These are phyloP conservation scores for Dromas ardeola DNA, from an alignment of 2,113 vertebrate genomes.

Conservation along the genomic window DNA sequence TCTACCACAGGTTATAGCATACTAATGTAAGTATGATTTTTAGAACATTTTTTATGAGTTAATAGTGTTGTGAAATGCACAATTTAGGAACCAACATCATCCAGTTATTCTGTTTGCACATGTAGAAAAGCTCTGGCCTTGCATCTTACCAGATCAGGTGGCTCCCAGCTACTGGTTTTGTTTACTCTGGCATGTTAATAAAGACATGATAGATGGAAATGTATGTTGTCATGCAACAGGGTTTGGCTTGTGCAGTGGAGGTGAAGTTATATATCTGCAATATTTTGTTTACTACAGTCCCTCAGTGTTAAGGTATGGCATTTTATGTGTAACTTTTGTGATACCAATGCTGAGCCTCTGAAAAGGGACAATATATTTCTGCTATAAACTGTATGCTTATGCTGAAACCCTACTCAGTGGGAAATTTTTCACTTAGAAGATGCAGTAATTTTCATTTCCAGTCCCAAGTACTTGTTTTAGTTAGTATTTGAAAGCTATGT, in stretches of 20 bases:
- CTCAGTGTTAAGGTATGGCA: not conserved
- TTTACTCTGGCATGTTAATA: slow-evolving; percentile 47
- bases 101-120: not conserved
- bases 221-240: not conserved
- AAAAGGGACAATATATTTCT: not conserved
- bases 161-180: not conserved
- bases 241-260: slow-evolving; percentile 14
- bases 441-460: not conserved
- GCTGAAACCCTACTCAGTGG: not conserved
- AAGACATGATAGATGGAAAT: not conserved
- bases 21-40: not conserved
- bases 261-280: not conserved
- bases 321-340: not conserved
- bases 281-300: slow-evolving; percentile 18
- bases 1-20: not conserved
- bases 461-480: not conserved
- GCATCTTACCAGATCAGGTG: not conserved
- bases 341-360: not conserved
- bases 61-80: not conserved
- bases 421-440: not conserved
- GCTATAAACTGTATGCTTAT: not conserved
- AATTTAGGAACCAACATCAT: not conserved
- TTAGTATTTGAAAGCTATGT: not conserved
- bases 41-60: not conserved
- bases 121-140: not conserved